Evolutionary conservation across 2,888 invertebrate genomes (phyloP).

Genomic region (Melinopterus prodromus): DNA sequence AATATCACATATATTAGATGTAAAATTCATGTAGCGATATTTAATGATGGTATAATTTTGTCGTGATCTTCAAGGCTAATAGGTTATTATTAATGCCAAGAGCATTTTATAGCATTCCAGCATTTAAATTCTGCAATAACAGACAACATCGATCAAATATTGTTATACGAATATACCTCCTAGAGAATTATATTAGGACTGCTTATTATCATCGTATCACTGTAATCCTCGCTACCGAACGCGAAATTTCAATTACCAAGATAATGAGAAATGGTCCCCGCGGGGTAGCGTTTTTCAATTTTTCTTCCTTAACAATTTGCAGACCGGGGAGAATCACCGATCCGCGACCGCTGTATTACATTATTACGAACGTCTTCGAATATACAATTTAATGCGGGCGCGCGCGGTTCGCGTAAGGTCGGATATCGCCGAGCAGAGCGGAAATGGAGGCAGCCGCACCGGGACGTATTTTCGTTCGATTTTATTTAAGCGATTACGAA

Average conservation of each 20-base stretch:
- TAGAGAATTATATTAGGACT: not conserved
- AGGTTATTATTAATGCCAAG: no score
- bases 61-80: no score
- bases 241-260: not conserved
- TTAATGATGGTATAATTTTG: no score
- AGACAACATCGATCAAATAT: no score
- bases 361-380: not conserved
- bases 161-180: no score
- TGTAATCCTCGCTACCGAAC: not conserved
- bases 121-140: no score
- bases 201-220: not conserved
- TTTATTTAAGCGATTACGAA: not conserved
- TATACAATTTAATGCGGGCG: not conserved
- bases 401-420: not conserved
- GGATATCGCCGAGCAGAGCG: not conserved
- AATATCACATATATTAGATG: no score
- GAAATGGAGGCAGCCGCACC: not conserved
- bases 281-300: not conserved
- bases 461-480: not conserved
- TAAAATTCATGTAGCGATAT: no score
- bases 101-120: no score
- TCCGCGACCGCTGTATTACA: not conserved
- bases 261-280: not conserved
- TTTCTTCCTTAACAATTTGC: not conserved
- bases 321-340: not conserved